Evolutionary conservation across 2,797 vertebrate genomes (phyloP), one percentile per base, ranked within the genome.

Genomic region (Syngnathus rostellatus): DNA sequence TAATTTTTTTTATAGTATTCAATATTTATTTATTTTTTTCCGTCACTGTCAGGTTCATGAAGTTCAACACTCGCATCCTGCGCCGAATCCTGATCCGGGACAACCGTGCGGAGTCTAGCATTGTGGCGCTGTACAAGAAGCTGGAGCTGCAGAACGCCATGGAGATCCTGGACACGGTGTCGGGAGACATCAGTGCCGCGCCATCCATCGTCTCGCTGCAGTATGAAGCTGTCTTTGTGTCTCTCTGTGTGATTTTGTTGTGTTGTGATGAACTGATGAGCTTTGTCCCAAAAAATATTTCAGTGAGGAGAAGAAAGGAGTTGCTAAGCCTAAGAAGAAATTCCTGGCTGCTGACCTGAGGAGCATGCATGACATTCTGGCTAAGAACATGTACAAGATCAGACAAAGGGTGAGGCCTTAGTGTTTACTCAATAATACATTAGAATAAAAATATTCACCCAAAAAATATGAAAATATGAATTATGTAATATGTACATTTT

Each of bases 381-480:
- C 94, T 66, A 95, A 96, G 87, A 98, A 97, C 88, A 95, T 99
- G 89, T 99, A 99, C 86, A 94, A 93, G 82, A 99, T 96, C 84
- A 92, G 96, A 38, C 92, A 97, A 66, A 83, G 92, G 88, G 96
- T 99, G 80, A 94, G 17, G 2, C 2, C 21, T 51, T 25, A 25
- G 9, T 59, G 12, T 16, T 37, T 19, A 48, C 46, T 19, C 6
- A 48, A 7, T 5, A 17, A 48, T 4, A 48, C 3, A 46, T 46
- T 17, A 46, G 12, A 14, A 46, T 46, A 14, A 4, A 46, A 1
- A 4, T 46, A 46, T 46, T 46, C 12, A 46, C 45, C 31, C 31
- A 31, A 46, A 46, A 46, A 46, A 46, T 17, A 5, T 31, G 31
- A 31, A 31, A 31, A 2, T 31, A 31, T 31, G 31, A 31, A 31